Base-by-base conservation (phyloP, 2,888 invertebrate species). In the Cantharis nigra region DNA sequence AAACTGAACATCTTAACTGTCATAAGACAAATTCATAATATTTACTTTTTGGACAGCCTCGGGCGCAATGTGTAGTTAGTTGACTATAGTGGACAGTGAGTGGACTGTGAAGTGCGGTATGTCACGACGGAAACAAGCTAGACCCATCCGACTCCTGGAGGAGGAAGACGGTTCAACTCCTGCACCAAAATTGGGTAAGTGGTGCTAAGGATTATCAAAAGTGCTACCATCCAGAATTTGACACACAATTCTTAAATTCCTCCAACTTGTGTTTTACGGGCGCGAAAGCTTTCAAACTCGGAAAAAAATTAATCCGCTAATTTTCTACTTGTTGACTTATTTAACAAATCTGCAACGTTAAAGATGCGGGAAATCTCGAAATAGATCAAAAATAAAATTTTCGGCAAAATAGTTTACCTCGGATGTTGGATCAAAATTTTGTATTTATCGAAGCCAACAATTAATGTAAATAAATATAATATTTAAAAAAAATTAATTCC, bases 61-160 rank as follows among this genome's bases (percentile, higher is more conserved):
- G 79, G 79, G 76, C 77, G 77, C 72, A 63, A 79, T 79, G 79
- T 81, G 79, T 80, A 79, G 79, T 81, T 81, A 80, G 81, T 80
- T 80, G 77, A 79, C 80, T 79, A 77, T 80, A 82, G 83, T 83
- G 84, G 83, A 83, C 80, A 80, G 80, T 82, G 80, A 77, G 79
- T 79, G 79, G 79, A 80, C 80, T 80, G 82, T 82, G 82, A 78
- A 80, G 80, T 78, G 80, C 84, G 87, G 85, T 82, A 90, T 90
- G 90, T 90, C 91, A 82, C 89, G 91, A 79, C 87, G 91, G 85
- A 91, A 91, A 87, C 91, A 91, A 84, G 90, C 90, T 72, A 87
- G 90, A 81, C 91, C 91, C 81, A 90, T 89, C 82, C 87, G 90
- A 80, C 88, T 90, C 82, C 88, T 89, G 80, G 90, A 90, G 85